These are phyloP conservation scores for Helicoverpa zea DNA, from an alignment of 1,140 invertebrate species.

Conservation along the genomic window DNA sequence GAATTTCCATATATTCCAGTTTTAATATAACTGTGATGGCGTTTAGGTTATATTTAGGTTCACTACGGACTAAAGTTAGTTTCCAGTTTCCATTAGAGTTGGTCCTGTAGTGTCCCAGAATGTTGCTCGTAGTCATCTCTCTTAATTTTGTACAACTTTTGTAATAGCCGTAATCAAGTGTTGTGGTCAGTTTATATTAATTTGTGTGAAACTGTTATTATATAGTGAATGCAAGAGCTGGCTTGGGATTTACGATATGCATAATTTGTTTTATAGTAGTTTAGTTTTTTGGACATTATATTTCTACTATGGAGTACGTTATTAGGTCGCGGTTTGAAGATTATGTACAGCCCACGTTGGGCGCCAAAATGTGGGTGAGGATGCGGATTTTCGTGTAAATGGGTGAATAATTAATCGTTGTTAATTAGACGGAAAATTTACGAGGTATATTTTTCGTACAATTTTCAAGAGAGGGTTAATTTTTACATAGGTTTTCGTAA, in stretches of 20 bases:
- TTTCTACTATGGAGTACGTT: not conserved
- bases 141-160: slow-evolving; percentile 47
- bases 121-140: slow-evolving; percentile 38
- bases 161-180: slow-evolving; percentile 34
- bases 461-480: too few relatives aligned
- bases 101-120: slow-evolving; percentile 24
- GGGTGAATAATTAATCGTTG: too few relatives aligned
- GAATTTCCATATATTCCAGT: slow-evolving; percentile 31
- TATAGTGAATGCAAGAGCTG: not conserved
- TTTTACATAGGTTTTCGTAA: too few relatives aligned
- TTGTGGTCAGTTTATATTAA: slow-evolving; percentile 20
- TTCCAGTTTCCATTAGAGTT: slow-evolving; percentile 51
- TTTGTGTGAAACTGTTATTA: slow-evolving; percentile 30
- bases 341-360: not conserved
- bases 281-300: too few relatives aligned
- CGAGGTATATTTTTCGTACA: too few relatives aligned
- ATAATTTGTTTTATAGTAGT: not conserved
- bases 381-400: not conserved
- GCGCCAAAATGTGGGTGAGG: not conserved
- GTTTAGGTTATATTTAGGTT: slow-evolving; percentile 46
- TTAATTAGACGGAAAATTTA: too few relatives aligned
- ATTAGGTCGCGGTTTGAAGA: too few relatives aligned
- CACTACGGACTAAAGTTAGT: slow-evolving; percentile 35
- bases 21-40: slow-evolving; percentile 30
- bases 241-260: not conserved